phyloP scores from a whole-genome alignment of 2,888 invertebrate species.

The Euproctis similis region DNA sequence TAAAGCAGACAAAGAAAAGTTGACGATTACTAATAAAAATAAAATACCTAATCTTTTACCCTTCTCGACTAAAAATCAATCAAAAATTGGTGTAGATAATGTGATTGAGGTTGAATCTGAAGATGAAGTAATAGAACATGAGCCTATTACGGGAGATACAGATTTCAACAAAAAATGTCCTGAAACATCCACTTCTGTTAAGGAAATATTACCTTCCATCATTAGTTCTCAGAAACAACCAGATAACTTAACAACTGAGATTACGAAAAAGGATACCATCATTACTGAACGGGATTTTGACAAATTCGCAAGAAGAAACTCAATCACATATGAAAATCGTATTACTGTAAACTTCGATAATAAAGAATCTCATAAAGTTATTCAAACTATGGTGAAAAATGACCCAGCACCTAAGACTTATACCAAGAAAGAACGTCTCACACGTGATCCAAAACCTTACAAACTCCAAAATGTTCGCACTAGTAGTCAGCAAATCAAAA shows the following conservation, averaged over 20 bases:
- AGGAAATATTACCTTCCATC: conserved; percentile 16
- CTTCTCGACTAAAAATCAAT: conserved; percentile 31
- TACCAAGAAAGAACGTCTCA: conserved; percentile 38
- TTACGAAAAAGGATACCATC: conserved; percentile 43
- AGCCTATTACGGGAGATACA: conserved; percentile 42
- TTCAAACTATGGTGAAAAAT: conserved; percentile 49
- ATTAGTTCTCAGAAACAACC: neutral
- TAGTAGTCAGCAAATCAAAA: conserved; percentile 29
- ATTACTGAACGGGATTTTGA: conserved; percentile 70
- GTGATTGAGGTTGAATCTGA: conserved; percentile 35
- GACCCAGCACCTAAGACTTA: conserved; percentile 37
- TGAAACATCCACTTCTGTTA: conserved; percentile 14
- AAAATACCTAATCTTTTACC: conserved; percentile 42
- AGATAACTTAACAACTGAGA: conserved; percentile 17
- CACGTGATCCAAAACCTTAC: conserved; percentile 38
- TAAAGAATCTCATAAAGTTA: conserved; percentile 47
- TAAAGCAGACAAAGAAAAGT: conserved; percentile 28
- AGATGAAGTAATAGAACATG: conserved; percentile 45
- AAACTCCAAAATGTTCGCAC: conserved; percentile 34
- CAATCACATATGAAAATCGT: conserved; percentile 57
- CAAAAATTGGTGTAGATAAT: conserved; percentile 26
- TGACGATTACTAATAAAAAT: conserved; percentile 20
- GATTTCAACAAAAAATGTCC: conserved; percentile 23
- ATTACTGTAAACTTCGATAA: conserved; percentile 53
- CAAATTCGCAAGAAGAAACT: conserved; percentile 63